phyloP scores from a whole-genome alignment of 1,140 invertebrate genomes.

The Andricus grossulariae region DNA sequence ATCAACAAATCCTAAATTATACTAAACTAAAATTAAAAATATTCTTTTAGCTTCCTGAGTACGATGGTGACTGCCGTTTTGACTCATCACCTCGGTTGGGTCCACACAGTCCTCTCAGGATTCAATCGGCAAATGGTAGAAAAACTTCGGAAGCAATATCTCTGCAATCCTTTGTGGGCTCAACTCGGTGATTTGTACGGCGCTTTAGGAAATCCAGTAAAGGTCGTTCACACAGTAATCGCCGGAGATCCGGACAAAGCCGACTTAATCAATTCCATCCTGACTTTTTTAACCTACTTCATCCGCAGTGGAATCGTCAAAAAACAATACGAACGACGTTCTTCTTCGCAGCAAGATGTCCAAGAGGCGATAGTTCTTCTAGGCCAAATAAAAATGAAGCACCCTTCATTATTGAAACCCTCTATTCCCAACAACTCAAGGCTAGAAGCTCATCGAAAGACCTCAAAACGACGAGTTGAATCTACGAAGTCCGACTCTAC shows the following conservation, averaged over 20 bases:
- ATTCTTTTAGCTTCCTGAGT: constrained; percentile 89
- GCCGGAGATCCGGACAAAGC: constrained; percentile 82
- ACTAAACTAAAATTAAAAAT: background rate
- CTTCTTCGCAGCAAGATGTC: constrained; percentile 60
- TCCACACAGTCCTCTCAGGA: constrained; percentile 81
- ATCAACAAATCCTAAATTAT: constrained; percentile 37
- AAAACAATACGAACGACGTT: constrained; percentile 60
- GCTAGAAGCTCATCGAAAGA: constrained; percentile 9
- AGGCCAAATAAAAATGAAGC: constrained; percentile 54
- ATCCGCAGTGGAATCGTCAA: constrained; percentile 76
- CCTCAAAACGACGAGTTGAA: constrained; percentile 35
- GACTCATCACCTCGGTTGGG: constrained; percentile 94
- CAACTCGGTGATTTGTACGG: constrained; percentile 91
- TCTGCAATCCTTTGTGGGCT: constrained; percentile 90
- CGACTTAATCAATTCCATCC: constrained; percentile 80
- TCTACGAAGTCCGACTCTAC: background rate
- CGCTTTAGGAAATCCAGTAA: constrained; percentile 85
- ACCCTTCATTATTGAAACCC: constrained; percentile 45
- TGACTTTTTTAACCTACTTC: constrained; percentile 88
- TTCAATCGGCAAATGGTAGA: constrained; percentile 67
- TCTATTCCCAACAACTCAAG: constrained; percentile 24
- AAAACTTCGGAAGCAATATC: constrained; percentile 66
- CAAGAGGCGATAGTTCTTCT: constrained; percentile 61
- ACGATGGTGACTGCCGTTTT: constrained; percentile 91
- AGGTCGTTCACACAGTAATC: constrained; percentile 86